Evolutionary conservation across 2,888 invertebrate species (phyloP), one percentile per base, ranked within the genome.

Genomic region (Drosophila siamana): DNA sequence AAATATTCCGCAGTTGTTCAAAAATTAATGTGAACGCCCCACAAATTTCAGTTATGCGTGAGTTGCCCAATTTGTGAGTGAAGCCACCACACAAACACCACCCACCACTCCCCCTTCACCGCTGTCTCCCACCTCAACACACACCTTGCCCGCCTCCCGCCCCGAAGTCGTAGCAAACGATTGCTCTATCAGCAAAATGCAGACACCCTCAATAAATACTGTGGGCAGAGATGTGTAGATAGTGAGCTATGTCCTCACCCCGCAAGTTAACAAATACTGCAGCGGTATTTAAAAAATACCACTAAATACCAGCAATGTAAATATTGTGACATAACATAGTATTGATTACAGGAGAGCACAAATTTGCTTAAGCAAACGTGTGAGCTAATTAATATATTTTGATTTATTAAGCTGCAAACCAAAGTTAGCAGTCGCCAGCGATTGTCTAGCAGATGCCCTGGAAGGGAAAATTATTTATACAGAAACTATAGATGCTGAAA

Each of bases 21-120:
- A 65, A 79, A 78, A 69, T 75, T 69, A 78, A 73, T 75, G 76
- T 15, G 67, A 22, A 48, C 64, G 28, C 62, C 61, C 62, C 24
- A 26, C 26, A 61, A 72, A 69, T 69, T 69, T 46, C 44, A 46
- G 64, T 56, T 67, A 68, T 79, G 77, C 71, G 67, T 74, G 68
- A 65, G 67, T 50, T 54, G 71, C 19, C 46, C 61, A 78, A 71
- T 75, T 69, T 67, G 66, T 63, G 48, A 48, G 46, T 44, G 15
- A 26, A 54, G n/a, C 16, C 41, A 40, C 15, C 19, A 22, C 19
- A 11, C 15, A n/a, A 33, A 33, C n/a, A 33, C 22, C 6, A 22
- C 6, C 13, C 7, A 1, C 28, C 2, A 8, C 11, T 13, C 22
- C 4, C 48, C 13, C n/a, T 4, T 5, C 7, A 1, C 28, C 4